Evolutionary conservation across 2,797 vertebrate genomes (phyloP), one percentile per base, ranked within the genome.

Genomic region (Enteromius argenteus): DNA sequence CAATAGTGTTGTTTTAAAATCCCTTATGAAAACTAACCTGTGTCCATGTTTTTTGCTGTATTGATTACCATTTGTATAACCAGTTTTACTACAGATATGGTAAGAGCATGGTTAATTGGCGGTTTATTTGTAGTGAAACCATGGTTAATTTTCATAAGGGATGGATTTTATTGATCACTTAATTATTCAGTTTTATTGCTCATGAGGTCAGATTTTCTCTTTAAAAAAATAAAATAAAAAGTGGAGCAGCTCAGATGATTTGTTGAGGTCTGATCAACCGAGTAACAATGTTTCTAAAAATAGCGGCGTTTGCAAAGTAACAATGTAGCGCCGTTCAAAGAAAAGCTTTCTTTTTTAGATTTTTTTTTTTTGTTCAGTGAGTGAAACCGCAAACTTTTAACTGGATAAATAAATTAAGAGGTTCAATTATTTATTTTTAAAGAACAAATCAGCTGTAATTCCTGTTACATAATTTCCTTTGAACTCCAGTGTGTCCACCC

Each of bases 391-490:
- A 7, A 39, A 30, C 27, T 72, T 49, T 73, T 30, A 51, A 77
- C 21, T 27, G 8, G 19, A 37, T 11, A 4, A 11, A 73, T 32
- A 4, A 32, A 73, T 32, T 3, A 51, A 49, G 8, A 7, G 5
- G 46, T n/a, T 35, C 3, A 39, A 56, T 56, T 9, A 2, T 60
- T 62, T 19, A 17, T 60, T 30, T 42, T 44, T 77, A 23, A 10
- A 19, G n/a, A 39, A 35, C 49, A 75, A 56, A 75, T 56, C 30
- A 53, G n/a, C 56, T 27, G 67, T 37, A 79, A 79, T 68, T 51
- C 62, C 78, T 37, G 62, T 79, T 79, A 39, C 46, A 53, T 79
- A 79, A 79, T 67, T 46, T 15, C 30, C 44, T 19, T 17, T 32
- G 0, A 8, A 6, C 15, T 3, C 32, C 17, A 44, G 27, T 19